Percentiles rank a stretch among this genome's conserved stretches.
Evolutionary conservation across 1,140 invertebrate species (phyloP).

Genomic region (Danaus melanippus): DNA sequence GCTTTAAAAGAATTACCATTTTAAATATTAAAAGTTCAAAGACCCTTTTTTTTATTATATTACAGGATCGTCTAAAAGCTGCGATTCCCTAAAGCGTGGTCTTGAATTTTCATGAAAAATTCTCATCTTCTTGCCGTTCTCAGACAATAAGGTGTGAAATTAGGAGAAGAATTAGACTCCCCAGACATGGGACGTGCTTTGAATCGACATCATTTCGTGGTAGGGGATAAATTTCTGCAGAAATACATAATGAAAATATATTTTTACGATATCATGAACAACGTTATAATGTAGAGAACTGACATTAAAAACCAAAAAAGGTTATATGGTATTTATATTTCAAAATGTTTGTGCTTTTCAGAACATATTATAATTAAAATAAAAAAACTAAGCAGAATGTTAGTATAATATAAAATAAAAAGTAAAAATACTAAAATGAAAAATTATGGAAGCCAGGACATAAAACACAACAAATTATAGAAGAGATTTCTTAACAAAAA

Average conservation of each 20-base stretch:
- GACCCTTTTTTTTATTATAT: constrained; percentile 12
- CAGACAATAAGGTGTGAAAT: constrained; percentile 67
- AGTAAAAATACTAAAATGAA: neutral
- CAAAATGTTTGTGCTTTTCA: too few relatives aligned
- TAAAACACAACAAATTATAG: constrained; percentile 45
- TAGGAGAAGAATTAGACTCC: constrained; percentile 65
- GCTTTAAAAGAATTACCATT: too few relatives aligned
- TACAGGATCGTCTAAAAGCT: neutral
- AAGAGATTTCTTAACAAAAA: constrained; percentile 48
- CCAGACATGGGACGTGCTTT: constrained; percentile 39
- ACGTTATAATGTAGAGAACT: neutral
- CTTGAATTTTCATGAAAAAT: constrained; percentile 57
- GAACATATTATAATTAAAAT: too few relatives aligned
- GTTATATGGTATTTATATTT: too few relatives aligned
- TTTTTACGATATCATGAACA: constrained; percentile 4
- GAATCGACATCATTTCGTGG: constrained; percentile 44
- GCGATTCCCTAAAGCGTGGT: constrained; percentile 26
- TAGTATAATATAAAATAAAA: too few relatives aligned
- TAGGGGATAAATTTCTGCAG: constrained; percentile 20
- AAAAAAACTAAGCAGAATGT: too few relatives aligned
- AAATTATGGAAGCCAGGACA: constrained; percentile 16
- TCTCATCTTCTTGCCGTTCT: constrained; percentile 54
- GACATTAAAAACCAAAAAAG: too few relatives aligned
- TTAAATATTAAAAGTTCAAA: constrained; percentile 9
- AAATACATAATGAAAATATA: constrained; percentile 16